Conservation (phyloP, 2,113 vertebrate species). For the Reinhardtius hippoglossoides region DNA sequence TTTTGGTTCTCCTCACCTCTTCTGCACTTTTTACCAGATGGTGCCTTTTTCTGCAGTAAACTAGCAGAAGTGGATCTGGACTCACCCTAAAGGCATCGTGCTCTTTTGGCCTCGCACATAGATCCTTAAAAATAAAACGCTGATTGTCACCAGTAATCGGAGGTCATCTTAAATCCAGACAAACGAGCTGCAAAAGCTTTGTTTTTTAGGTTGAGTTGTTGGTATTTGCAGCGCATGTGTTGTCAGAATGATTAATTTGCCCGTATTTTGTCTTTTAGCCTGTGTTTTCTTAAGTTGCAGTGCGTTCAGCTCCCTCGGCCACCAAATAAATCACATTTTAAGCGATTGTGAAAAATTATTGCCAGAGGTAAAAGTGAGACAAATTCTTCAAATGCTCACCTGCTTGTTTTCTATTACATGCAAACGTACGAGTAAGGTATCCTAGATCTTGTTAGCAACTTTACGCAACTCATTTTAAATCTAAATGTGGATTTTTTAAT, state of each 20-base stretch:
- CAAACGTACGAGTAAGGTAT: background rate
- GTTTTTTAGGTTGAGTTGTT: background rate
- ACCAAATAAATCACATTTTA: background rate
- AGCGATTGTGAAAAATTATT: background rate
- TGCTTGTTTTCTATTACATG: background rate
- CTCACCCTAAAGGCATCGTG: background rate
- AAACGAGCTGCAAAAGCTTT: background rate
- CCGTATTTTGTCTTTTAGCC: background rate
- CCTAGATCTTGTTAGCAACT: too few relatives aligned
- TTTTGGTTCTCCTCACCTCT: conserved; percentile 15
- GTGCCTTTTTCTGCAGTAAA: background rate
- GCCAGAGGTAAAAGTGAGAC: background rate
- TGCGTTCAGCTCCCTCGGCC: background rate
- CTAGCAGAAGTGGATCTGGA: background rate
- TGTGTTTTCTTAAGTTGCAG: background rate
- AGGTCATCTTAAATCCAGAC: conserved; percentile 3
- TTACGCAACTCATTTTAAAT: too few relatives aligned
- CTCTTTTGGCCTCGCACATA: background rate
- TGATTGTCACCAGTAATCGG: background rate
- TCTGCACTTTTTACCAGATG: conserved; percentile 30
- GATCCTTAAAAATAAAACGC: background rate
- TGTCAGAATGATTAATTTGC: background rate
- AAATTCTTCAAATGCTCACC: conserved; percentile 1
- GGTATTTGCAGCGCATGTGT: background rate
- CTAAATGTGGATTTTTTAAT: too few relatives aligned